Evolutionary conservation across 2,797 vertebrate genomes (phyloP).

Genomic region (Xenopus petersii): DNA sequence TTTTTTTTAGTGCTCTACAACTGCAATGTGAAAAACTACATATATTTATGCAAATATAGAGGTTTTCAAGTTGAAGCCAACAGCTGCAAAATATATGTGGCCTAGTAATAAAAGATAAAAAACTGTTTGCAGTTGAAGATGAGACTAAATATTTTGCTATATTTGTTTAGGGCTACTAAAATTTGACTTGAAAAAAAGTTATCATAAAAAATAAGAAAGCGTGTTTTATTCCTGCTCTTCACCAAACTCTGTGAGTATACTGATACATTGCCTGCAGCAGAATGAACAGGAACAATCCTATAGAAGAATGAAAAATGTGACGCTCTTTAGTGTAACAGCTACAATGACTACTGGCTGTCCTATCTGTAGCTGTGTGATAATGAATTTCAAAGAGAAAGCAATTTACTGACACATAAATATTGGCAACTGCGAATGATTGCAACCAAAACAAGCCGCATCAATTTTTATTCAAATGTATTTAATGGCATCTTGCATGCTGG

Average conservation of each 20-base stretch:
- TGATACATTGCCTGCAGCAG: conserved; percentile 20
- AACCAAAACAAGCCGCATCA: too few relatives aligned
- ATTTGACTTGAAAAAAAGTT: conserved; percentile 30
- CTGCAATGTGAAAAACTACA: too few relatives aligned
- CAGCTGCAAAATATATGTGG: conserved; percentile 28
- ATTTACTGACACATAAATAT: too few relatives aligned
- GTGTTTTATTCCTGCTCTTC: conserved; percentile 39
- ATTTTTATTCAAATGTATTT: too few relatives aligned
- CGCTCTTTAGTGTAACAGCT: too few relatives aligned
- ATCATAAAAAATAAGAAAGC: conserved; percentile 40
- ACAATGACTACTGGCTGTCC: too few relatives aligned
- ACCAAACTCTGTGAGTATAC: background rate
- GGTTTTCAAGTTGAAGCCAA: conserved; percentile 16
- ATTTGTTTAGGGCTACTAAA: conserved; percentile 37
- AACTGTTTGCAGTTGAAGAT: background rate
- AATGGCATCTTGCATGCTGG: too few relatives aligned
- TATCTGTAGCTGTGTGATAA: too few relatives aligned
- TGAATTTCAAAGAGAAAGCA: too few relatives aligned
- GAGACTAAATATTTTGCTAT: conserved; percentile 30
- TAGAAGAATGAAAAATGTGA: conserved; percentile 27
- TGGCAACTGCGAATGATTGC: too few relatives aligned
- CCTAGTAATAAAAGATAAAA: conserved; percentile 34
- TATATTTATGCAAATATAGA: background rate
- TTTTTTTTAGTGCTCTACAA: too few relatives aligned
- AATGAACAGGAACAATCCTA: conserved; percentile 12